phyloP scores from a whole-genome alignment of 2,888 invertebrate genomes.

The Neoscelio sp. region DNA sequence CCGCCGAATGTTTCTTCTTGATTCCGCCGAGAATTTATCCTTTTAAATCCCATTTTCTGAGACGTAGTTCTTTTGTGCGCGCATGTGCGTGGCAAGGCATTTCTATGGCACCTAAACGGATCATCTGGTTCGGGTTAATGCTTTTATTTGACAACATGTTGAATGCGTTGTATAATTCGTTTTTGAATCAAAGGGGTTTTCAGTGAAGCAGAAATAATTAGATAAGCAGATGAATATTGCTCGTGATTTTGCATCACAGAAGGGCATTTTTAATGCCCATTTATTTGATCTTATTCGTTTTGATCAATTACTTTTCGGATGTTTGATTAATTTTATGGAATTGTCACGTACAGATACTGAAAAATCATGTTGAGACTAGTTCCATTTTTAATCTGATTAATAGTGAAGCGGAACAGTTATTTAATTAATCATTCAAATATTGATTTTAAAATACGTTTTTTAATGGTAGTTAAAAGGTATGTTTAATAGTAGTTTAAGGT shows the following conservation, averaged over 20 bases:
- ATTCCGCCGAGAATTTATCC: slow-evolving; percentile 23
- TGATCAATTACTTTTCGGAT: slow-evolving; percentile 39
- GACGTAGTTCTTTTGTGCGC: slow-evolving; percentile 51
- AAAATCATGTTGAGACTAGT: slow-evolving; percentile 21
- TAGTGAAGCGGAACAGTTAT: neutral
- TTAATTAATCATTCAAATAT: slow-evolving; percentile 5
- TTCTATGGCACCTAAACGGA: slow-evolving; percentile 31
- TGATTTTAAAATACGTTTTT: no score
- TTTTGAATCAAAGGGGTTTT: slow-evolving; percentile 39
- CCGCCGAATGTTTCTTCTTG: slow-evolving; percentile 15
- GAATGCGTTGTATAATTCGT: slow-evolving; percentile 39
- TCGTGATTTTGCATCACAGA: slow-evolving; percentile 18
- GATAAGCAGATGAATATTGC: slow-evolving; percentile 57
- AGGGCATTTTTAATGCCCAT: slow-evolving; percentile 14
- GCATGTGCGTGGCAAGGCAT: slow-evolving; percentile 32
- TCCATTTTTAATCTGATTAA: no score
- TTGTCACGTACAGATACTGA: slow-evolving; percentile 9
- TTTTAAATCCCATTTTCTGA: slow-evolving; percentile 58
- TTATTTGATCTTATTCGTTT: slow-evolving; percentile 45
- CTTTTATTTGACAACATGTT: slow-evolving; percentile 59
- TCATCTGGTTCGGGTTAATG: slow-evolving; percentile 32
- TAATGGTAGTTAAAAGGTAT: no score
- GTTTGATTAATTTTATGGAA: slow-evolving; percentile 25
- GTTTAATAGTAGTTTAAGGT: no score
- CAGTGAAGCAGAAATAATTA: slow-evolving; percentile 52